These are phyloP conservation scores for Rhopilema esculentum DNA, from an alignment of 30 jellyfish, hydroid and myxozoan species.

Conservation along the genomic window DNA sequence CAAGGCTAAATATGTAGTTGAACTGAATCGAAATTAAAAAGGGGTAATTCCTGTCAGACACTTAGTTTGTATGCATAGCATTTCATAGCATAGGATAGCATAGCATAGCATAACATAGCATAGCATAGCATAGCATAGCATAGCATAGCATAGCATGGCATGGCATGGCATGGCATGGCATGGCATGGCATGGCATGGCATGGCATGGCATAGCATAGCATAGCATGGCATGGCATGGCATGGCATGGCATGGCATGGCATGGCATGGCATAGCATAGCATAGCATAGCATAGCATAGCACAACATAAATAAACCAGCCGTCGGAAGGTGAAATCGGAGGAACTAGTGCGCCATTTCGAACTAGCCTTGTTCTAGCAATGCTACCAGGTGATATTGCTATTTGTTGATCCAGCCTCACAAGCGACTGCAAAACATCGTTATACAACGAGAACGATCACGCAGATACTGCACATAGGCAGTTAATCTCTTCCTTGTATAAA, in stretches of 20 bases:
- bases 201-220: constrained; percentile 52
- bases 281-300: constrained; percentile 41
- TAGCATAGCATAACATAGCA: constrained; percentile 42
- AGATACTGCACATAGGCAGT: neutral
- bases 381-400: neutral
- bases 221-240: constrained; percentile 51
- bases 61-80: no score
- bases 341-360: neutral
- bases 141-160: constrained; percentile 57
- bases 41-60: no score
- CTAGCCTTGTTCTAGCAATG: neutral
- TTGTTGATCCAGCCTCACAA: neutral
- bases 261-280: constrained; percentile 46
- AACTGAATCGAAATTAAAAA: no score
- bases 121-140: constrained; percentile 52
- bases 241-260: constrained; percentile 46
- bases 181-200: constrained; percentile 47
- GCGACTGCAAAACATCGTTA: neutral
- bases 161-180: constrained; percentile 50
- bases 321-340: neutral
- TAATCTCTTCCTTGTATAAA: neutral
- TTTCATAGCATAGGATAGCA: constrained; percentile 48
- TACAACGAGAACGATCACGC: neutral
- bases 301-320: neutral
- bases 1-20: no score